Evolutionary conservation across 2,113 vertebrate species (phyloP).

Genomic region (Odocoileus hemionus): DNA sequence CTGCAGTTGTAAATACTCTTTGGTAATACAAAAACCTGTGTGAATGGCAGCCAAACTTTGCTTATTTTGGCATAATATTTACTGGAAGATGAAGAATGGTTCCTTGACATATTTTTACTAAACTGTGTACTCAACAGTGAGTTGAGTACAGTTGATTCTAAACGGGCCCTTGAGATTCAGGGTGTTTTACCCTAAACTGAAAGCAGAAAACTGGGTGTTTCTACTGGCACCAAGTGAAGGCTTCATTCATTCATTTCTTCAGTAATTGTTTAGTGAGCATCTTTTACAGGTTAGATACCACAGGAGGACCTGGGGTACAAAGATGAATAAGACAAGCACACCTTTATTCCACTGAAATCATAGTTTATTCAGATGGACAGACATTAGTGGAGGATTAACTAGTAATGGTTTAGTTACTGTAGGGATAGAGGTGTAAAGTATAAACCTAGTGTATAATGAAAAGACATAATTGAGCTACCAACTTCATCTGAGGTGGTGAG

Average conservation of each 20-base stretch:
- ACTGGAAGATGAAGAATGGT: not conserved
- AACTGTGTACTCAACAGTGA: not conserved
- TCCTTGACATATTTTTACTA: not conserved
- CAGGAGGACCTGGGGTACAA: not conserved
- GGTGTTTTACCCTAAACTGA: not conserved
- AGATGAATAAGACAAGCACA: not conserved
- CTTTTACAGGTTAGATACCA: not conserved
- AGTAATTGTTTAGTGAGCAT: not conserved
- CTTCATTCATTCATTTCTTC: not conserved
- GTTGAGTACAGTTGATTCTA: not conserved
- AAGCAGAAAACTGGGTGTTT: not conserved
- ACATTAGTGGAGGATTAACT: not conserved
- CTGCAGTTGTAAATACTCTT: not conserved
- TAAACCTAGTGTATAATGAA: not conserved
- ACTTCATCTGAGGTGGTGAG: not conserved
- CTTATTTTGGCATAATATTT: conserved; percentile 5
- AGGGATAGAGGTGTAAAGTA: not conserved
- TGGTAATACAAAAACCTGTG: not conserved
- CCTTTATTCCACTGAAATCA: not conserved
- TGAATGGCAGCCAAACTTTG: not conserved
- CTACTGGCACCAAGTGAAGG: not conserved
- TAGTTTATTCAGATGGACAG: not conserved
- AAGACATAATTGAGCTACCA: not conserved
- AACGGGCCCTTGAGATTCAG: not conserved
- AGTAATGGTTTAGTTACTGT: not conserved